Evolutionary conservation across 2,797 vertebrate species (phyloP).

Genomic region (Pyrocephalus nanus): DNA sequence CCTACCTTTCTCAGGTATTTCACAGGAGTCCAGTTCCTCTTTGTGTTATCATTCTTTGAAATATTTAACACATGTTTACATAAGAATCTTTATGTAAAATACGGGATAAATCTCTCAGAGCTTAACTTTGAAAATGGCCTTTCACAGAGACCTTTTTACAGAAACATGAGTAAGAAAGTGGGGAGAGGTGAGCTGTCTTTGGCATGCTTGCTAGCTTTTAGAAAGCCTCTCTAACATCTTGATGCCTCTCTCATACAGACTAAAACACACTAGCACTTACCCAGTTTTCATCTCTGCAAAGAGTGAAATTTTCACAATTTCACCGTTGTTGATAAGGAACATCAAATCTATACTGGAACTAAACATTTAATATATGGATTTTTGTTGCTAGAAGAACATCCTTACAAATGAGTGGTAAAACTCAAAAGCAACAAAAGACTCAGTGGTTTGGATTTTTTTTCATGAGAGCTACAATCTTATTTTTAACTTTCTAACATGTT

Average conservation of each 20-base stretch:
- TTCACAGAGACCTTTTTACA: neutral
- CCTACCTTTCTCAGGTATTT: neutral
- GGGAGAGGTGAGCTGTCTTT: neutral
- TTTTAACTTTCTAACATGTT: neutral
- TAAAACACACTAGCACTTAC: neutral
- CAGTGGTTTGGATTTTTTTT: rapidly evolving
- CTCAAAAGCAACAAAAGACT: neutral
- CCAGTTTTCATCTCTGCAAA: neutral
- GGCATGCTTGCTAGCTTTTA: neutral
- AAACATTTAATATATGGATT: neutral
- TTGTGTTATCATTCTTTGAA: neutral
- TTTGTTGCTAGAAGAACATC: neutral
- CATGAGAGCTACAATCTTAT: neutral
- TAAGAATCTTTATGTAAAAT: neutral
- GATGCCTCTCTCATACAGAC: neutral
- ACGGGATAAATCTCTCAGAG: neutral
- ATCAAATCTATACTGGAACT: neutral
- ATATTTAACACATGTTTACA: neutral
- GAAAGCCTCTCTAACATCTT: neutral
- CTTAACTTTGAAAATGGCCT: neutral
- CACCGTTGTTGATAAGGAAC: neutral
- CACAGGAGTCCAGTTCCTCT: neutral
- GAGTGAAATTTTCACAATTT: neutral
- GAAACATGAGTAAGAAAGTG: neutral
- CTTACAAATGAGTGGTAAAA: neutral